Conservation (phyloP, 2,113 vertebrate species). For the Pollimyrus isidori region DNA sequence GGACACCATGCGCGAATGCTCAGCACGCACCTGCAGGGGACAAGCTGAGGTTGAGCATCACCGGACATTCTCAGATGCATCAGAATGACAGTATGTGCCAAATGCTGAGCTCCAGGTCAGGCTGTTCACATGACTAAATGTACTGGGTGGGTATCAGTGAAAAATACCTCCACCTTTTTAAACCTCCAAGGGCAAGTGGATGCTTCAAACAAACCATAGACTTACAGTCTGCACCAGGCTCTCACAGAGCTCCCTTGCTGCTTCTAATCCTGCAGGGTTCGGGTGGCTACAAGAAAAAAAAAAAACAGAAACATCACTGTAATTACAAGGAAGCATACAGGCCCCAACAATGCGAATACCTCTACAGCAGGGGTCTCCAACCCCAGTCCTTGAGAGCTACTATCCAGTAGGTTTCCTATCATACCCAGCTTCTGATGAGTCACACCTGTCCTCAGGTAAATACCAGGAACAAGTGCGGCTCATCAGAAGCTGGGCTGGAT, state of each 20-base stretch:
- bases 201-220: conserved; percentile 14
- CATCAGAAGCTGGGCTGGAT: too few relatives aligned
- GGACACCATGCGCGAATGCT: conserved; percentile 46
- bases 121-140: conserved; percentile 51
- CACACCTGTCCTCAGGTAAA: too few relatives aligned
- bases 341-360: neutral
- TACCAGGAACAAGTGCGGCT: too few relatives aligned
- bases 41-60: neutral
- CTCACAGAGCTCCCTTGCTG: conserved; percentile 93
- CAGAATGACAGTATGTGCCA: conserved; percentile 26
- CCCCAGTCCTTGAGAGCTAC: too few relatives aligned
- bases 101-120: conserved; percentile 47
- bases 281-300: conserved; percentile 75
- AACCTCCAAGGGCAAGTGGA: conserved; percentile 41
- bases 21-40: conserved; percentile 50
- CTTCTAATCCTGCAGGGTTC: conserved; percentile 82
- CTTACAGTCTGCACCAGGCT: conserved; percentile 91
- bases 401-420: too few relatives aligned
- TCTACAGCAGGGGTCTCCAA: too few relatives aligned
- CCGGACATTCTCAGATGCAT: neutral
- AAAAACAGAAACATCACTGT: neutral
- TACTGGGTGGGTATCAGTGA: conserved; percentile 56
- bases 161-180: conserved; percentile 55
- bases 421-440: too few relatives aligned
- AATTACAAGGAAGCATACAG: neutral